Percentiles rank a stretch among this genome's conserved stretches.
Evolutionary conservation across 2,113 vertebrate species (phyloP).

Genomic region (Crotalus horridus): DNA sequence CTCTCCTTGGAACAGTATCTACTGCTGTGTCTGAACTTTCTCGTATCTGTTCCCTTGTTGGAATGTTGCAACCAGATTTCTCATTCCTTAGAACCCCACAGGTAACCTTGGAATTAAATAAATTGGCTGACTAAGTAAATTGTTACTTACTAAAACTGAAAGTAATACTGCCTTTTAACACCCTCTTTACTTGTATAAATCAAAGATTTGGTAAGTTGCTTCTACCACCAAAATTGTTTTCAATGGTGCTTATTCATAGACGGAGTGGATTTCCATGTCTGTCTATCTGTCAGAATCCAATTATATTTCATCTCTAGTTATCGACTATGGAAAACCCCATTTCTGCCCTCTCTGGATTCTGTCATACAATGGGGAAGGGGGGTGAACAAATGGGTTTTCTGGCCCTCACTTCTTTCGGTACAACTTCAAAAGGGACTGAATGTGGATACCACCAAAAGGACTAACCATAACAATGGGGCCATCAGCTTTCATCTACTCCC

Average conservation of each 20-base stretch:
- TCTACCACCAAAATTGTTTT: background rate
- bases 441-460: too few relatives aligned
- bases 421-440: too few relatives aligned
- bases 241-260: background rate
- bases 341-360: too few relatives aligned
- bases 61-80: constrained; percentile 91
- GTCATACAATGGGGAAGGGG: too few relatives aligned
- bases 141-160: constrained; percentile 1
- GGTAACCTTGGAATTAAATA: constrained; percentile 65
- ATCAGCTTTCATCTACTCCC: too few relatives aligned
- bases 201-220: background rate
- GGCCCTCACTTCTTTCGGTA: too few relatives aligned
- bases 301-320: too few relatives aligned
- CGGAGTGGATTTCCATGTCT: background rate
- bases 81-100: constrained; percentile 85
- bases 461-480: too few relatives aligned
- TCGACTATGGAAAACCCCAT: too few relatives aligned
- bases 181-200: background rate
- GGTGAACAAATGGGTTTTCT: too few relatives aligned
- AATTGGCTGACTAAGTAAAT: background rate
- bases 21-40: constrained; percentile 84
- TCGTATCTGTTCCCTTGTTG: constrained; percentile 79
- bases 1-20: constrained; percentile 61
- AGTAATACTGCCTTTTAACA: background rate
- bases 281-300: background rate